phyloP scores from a whole-genome alignment of 2,797 vertebrate species.

The Sitta carolinensis region DNA sequence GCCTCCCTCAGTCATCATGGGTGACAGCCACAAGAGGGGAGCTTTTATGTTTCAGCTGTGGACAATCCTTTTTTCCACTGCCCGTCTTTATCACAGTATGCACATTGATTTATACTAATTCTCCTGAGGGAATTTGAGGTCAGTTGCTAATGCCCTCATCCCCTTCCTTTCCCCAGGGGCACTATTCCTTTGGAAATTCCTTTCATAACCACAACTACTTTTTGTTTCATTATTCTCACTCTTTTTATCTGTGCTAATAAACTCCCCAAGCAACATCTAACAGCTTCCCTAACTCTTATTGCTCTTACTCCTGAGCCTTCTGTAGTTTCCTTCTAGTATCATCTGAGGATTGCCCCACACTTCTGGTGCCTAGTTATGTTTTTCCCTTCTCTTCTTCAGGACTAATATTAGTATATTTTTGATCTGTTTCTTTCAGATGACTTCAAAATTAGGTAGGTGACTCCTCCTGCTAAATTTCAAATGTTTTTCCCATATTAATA shows the following conservation, averaged over 20 bases:
- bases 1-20: too few species aligned
- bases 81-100: not conserved
- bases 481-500: not conserved
- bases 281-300: not conserved
- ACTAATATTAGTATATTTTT: too few species aligned
- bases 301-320: not conserved
- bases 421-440: too few species aligned
- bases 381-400: too few species aligned
- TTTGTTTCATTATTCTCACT: not conserved
- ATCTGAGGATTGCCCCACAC: not conserved
- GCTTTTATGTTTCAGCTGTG: not conserved
- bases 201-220: not conserved
- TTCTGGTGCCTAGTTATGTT: too few species aligned
- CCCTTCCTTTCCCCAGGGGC: not conserved
- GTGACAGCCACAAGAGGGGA: accelerated
- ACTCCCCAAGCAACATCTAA: not conserved
- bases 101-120: too few species aligned
- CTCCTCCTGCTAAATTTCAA: not conserved
- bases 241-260: not conserved
- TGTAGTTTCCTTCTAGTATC: not conserved
- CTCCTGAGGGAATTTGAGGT: not conserved
- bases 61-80: not conserved
- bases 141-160: not conserved
- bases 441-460: too few species aligned
- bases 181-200: not conserved